A percentile compares a stretch with the other conserved stretches of the same genome.
phyloP scores from a whole-genome alignment of 2,113 vertebrate genomes.

The Pithys albifrons region DNA sequence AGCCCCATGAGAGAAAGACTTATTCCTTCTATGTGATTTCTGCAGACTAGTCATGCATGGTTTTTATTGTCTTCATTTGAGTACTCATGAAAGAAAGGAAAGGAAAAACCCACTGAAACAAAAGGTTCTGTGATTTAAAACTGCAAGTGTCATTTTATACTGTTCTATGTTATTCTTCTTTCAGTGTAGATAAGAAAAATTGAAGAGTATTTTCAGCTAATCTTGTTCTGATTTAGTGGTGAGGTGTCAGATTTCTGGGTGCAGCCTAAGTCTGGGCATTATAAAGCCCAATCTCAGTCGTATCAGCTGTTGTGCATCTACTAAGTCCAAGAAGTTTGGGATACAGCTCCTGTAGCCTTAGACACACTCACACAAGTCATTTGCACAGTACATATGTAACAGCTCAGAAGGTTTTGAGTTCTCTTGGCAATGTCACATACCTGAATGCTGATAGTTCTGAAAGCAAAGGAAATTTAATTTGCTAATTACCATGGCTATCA shows the following conservation, averaged over 20 bases:
- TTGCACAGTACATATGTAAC: background rate
- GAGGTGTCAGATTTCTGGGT: background rate
- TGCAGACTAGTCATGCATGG: background rate
- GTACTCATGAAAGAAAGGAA: background rate
- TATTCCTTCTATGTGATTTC: background rate
- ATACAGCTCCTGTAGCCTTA: background rate
- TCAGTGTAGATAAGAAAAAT: background rate
- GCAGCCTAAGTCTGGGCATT: background rate
- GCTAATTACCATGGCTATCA: background rate
- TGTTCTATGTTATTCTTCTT: background rate
- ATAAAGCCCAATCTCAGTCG: background rate
- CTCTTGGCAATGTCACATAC: background rate
- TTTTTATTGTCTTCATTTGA: background rate
- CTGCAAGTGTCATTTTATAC: background rate
- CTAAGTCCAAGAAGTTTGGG: background rate
- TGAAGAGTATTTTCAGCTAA: background rate
- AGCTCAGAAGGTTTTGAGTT: background rate
- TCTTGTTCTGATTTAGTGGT: background rate
- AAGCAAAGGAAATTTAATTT: background rate
- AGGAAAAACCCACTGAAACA: background rate
- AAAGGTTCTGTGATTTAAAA: background rate
- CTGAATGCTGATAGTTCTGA: background rate
- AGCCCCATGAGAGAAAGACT: background rate
- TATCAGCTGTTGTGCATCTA: background rate
- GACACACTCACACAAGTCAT: background rate